phyloP scores from a whole-genome alignment of 1,140 invertebrate genomes.

The Rhizoglyphus robini region DNA sequence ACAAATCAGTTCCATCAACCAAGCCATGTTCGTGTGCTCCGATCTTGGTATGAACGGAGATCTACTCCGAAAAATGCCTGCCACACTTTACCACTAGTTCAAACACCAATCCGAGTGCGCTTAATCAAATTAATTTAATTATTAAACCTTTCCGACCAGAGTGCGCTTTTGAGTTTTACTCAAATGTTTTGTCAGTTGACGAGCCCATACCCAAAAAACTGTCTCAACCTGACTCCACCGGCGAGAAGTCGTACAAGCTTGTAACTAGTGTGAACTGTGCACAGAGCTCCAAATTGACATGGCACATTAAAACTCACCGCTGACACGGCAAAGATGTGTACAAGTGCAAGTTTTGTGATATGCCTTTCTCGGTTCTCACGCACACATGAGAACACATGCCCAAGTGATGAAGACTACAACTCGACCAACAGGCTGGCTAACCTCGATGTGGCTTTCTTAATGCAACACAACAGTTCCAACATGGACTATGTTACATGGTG shows the following conservation, averaged over 20 bases:
- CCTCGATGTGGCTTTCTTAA: neutral
- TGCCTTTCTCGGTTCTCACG: constrained; percentile 99
- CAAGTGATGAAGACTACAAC: constrained; percentile 89
- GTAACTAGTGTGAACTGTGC: constrained; percentile 98
- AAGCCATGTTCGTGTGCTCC: constrained; percentile 7
- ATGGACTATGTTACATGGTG: neutral
- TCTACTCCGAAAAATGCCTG: neutral
- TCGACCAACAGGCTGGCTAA: constrained; percentile 32
- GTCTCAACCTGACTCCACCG: constrained; percentile 93
- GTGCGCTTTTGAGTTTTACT: constrained; percentile 2
- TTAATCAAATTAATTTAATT: neutral
- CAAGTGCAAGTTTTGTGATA: constrained; percentile 94
- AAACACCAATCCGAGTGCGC: constrained; percentile 27
- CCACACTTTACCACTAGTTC: constrained; percentile 3
- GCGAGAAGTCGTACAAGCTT: constrained; percentile 99
- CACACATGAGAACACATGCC: constrained; percentile 99
- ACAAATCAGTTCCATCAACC: neutral
- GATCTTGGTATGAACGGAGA: constrained; percentile 32
- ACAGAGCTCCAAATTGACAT: constrained; percentile 93
- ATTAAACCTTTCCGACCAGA: constrained; percentile 2
- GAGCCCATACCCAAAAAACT: constrained; percentile 55
- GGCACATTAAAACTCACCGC: constrained; percentile 99
- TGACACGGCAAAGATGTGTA: constrained; percentile 94
- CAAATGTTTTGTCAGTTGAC: neutral
- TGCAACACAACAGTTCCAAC: constrained; percentile 3